phyloP scores from a whole-genome alignment of 2,888 invertebrate species.

The Chrysolina americana region DNA sequence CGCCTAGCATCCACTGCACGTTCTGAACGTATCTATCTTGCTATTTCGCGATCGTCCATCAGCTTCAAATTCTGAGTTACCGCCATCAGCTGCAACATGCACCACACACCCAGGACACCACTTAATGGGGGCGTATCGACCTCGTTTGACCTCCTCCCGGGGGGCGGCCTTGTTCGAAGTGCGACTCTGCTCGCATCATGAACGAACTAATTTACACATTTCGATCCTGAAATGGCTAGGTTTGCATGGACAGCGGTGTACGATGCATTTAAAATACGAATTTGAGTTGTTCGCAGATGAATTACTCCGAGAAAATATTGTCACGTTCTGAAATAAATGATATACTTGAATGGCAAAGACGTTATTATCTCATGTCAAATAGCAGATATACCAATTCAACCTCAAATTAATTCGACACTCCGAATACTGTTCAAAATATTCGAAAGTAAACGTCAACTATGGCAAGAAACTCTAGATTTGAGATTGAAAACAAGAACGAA shows the following conservation, averaged over 20 bases:
- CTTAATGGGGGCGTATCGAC: slow-evolving; percentile 18
- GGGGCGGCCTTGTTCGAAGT: background rate
- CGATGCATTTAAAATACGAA: too few relatives aligned
- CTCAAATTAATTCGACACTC: too few relatives aligned
- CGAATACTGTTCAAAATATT: too few relatives aligned
- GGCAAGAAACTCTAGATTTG: too few relatives aligned
- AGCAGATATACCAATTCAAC: too few relatives aligned
- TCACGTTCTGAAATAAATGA: too few relatives aligned
- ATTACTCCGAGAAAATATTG: too few relatives aligned
- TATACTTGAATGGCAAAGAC: too few relatives aligned
- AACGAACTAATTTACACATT: background rate
- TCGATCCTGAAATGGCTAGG: background rate
- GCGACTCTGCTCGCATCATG: slow-evolving; percentile 8
- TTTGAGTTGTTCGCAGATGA: too few relatives aligned
- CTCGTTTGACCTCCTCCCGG: background rate
- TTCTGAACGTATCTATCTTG: background rate
- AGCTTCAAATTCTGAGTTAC: slow-evolving; percentile 27
- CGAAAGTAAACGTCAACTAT: too few relatives aligned
- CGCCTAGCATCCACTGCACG: background rate
- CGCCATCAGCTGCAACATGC: slow-evolving; percentile 27
- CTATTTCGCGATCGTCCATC: slow-evolving; percentile 21
- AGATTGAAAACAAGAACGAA: too few relatives aligned
- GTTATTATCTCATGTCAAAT: too few relatives aligned
- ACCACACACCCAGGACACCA: background rate
- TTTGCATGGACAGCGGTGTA: background rate